phyloP scores from a whole-genome alignment of 1,140 invertebrate species.

The Bombus soroeensis region DNA sequence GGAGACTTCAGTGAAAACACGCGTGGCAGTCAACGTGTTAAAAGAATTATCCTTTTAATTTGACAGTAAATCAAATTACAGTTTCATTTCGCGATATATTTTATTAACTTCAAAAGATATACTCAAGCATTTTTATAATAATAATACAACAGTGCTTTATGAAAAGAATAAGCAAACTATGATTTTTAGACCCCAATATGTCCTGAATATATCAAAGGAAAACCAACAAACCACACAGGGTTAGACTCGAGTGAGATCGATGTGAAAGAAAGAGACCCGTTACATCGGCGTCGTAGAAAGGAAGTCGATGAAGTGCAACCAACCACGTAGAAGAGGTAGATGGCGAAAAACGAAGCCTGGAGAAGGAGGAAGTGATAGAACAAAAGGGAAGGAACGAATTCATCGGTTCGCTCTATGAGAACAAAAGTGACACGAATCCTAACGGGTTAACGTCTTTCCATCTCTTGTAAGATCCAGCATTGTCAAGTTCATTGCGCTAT shows the following conservation, averaged over 20 bases:
- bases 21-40: too few species aligned
- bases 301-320: slow-evolving; percentile 36
- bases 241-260: slow-evolving; percentile 18
- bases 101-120: too few species aligned
- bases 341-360: background rate
- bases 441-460: slow-evolving; percentile 35
- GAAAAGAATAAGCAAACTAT: too few species aligned
- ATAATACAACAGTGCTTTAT: too few species aligned
- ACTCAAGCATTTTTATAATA: too few species aligned
- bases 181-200: too few species aligned
- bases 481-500: slow-evolving; percentile 4
- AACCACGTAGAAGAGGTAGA: slow-evolving; percentile 6
- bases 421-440: slow-evolving; percentile 51
- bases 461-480: background rate
- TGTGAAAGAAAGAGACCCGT: slow-evolving; percentile 40
- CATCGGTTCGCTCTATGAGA: slow-evolving; percentile 24
- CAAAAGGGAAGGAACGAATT: slow-evolving; percentile 27
- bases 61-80: too few species aligned
- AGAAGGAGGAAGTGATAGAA: slow-evolving; percentile 13
- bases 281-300: slow-evolving; percentile 18
- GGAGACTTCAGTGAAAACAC: too few species aligned
- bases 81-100: too few species aligned
- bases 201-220: background rate
- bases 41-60: too few species aligned
- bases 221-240: slow-evolving; percentile 3